Percentiles rank a stretch among this genome's conserved stretches.
Evolutionary conservation across 2,113 vertebrate species (phyloP).

Genomic region (Rhipidura dahli): DNA sequence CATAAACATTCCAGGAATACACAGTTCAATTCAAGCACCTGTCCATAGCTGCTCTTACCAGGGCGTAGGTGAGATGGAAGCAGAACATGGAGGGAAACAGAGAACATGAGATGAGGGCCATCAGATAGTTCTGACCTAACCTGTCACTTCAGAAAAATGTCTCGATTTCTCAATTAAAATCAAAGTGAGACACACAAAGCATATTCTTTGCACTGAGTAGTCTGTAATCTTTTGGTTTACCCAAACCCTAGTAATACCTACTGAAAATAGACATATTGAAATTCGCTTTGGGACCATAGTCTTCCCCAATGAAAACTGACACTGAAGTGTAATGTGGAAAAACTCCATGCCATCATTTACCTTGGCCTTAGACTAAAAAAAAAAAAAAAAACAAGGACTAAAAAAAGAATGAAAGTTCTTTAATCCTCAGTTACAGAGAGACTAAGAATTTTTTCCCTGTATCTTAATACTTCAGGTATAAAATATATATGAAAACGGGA

Average conservation of each 20-base stretch:
- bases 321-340: background rate
- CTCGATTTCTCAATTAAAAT: background rate
- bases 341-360: slow-evolving; percentile 47
- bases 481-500: background rate
- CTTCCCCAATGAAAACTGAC: slow-evolving; percentile 27
- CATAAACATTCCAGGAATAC: background rate
- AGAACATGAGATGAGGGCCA: background rate
- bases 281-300: slow-evolving; percentile 28
- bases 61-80: background rate
- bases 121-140: background rate
- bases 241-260: background rate
- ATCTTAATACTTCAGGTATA: background rate
- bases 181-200: background rate
- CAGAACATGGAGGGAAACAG: background rate
- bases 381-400: background rate
- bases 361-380: background rate
- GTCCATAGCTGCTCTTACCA: background rate
- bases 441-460: background rate
- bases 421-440: slow-evolving; percentile 12
- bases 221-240: background rate
- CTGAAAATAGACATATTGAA: slow-evolving; percentile 4
- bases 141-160: background rate
- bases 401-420: slow-evolving; percentile 27
- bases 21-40: background rate
- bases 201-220: background rate